Base-by-base conservation (phyloP, 2,888 invertebrate genomes). In the Dione vanillae region DNA sequence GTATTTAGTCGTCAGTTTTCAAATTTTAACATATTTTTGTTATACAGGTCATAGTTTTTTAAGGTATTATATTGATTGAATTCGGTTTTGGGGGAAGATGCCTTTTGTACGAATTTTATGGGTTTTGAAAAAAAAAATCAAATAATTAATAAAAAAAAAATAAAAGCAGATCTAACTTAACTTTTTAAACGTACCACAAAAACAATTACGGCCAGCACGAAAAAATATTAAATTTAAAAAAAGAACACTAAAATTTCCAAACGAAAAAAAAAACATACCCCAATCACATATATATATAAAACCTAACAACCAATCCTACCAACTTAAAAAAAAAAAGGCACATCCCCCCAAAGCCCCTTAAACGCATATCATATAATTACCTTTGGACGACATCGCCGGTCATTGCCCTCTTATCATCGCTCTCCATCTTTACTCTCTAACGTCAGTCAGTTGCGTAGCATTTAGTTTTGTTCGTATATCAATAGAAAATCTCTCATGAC, bases 311-410 rank as follows among this genome's bases (percentile, higher is more conserved):
- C 27, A 27, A n/a, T 5, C 40, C 11, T 11, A 41, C 7, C 12
- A 11, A 51, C 27, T 27, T 3, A 27, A 27, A 27, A 3, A 27
- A 54, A 54, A 51, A 51, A 51, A 65, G 65, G 58, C 47, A 49
- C 71, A 71, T 79, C 83, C 80, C 81, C 80, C 78, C 83, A 79
- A 79, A 77, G 37, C 5, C 16, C 72, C 11, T 6, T 16, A 37
- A 16, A 56, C 56, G 37, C 69, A 66, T 67, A 74, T 80, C 79
- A 77, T 49, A 73, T 77, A 88, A 81, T 92, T 91, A 92, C 92
- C 92, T 92, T 86, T 89, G 91, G 91, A 90, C 91, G 91, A 91
- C 87, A 92, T 92, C 91, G 91, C 92, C 91, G 92, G 92, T 19
- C 49, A 19, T 49, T 49, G n/a, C n/a, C n/a, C n/a, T n/a, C n/a